A percentile compares a stretch with the other conserved stretches of the same genome.
phyloP scores from a whole-genome alignment of 1,140 invertebrate species.

The Hormaphis cornu region DNA sequence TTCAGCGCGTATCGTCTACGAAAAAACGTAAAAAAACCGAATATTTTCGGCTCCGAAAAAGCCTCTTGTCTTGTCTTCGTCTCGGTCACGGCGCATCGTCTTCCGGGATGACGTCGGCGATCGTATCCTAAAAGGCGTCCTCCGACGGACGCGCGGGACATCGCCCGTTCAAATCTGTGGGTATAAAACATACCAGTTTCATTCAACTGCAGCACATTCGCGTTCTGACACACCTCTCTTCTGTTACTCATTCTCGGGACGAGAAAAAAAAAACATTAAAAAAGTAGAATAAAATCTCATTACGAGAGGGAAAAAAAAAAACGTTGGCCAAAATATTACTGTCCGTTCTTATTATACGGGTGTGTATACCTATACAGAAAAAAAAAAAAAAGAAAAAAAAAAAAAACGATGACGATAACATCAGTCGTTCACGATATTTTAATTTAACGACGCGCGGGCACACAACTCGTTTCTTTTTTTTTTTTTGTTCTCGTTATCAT shows the following conservation, averaged over 20 bases:
- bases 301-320: neutral
- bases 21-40: too few relatives aligned
- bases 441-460: conserved; percentile 22
- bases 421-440: conserved; percentile 28
- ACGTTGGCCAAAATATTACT: conserved; percentile 18
- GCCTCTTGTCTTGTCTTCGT: too few relatives aligned
- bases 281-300: neutral
- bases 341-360: too few relatives aligned
- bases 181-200: conserved; percentile 10
- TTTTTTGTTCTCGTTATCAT: conserved; percentile 12
- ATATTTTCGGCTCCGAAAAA: too few relatives aligned
- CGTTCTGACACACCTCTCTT: conserved; percentile 19
- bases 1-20: too few relatives aligned
- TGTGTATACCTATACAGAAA: neutral
- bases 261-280: neutral
- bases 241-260: conserved; percentile 27
- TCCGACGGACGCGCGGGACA: too few relatives aligned
- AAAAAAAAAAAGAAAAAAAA: neutral
- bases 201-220: conserved; percentile 9
- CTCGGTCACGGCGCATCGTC: neutral
- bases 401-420: conserved; percentile 5
- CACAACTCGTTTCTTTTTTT: conserved; percentile 25
- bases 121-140: conserved; percentile 29
- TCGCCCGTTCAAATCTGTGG: neutral
- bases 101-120: conserved; percentile 8